Base-by-base conservation (phyloP, 1,140 invertebrate species). In the Heliconius himera region DNA sequence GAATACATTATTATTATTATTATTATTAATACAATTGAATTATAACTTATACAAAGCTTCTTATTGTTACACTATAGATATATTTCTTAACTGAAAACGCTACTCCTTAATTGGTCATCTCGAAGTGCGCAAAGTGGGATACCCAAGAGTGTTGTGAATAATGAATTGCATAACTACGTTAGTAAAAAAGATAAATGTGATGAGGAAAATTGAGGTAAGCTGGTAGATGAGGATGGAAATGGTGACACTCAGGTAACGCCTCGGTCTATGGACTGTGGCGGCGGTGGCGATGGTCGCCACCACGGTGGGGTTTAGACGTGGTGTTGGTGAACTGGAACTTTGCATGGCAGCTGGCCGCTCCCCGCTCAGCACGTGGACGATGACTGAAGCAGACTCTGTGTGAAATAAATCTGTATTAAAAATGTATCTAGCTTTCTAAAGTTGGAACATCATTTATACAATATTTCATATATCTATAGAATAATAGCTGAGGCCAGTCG, bases 291-390 rank as follows among this genome's bases (percentile, higher is more conserved):
- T 74, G 26, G 87, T 78, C 11, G 83, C 78, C 3, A 92, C 78
- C 8, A 93, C 83, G n/a, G 83, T 87, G 4, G 87, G 85, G 73
- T 89, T 88, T 5, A 93, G 79, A 38, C 85, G 83, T 5, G 84
- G 94, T 74, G 93, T 94, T 85, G 92, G 93, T 82, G 94, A 96
- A 80, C 94, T 96, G 82, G 95, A 96, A 90, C 95, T 96, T 90
- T 97, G 97, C 96, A 97, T 97, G 72, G 97, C 97, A 16, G 96
- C 97, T 76, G 96, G 97, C 91, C 96, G 95, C 90, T 97, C 96
- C 5, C 96, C 96, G 82, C 96, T 96, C 80, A 96, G 93, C 77
- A 96, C 96, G 86, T 96, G 96, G 70, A 96, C 96, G 78, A 96
- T 94, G 74, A 96, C 96, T 54, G 96, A 96, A 70, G 96, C 96